Percentiles rank a stretch among this genome's conserved stretches.
These are phyloP conservation scores for Lathronympha strigana DNA, from an alignment of 2,888 invertebrate species.

Conservation along the genomic window DNA sequence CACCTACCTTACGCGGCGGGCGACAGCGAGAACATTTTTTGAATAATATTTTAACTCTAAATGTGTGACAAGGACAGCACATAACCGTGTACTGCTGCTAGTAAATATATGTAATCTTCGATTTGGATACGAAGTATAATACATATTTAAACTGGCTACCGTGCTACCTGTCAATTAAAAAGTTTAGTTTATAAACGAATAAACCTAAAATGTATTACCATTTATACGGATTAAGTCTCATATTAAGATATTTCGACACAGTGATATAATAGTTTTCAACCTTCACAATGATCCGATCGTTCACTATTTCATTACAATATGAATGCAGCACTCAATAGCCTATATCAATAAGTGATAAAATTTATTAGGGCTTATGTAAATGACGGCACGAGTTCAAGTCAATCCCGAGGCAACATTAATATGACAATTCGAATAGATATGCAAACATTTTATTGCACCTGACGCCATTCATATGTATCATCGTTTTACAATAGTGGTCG, in stretches of 20 bases:
- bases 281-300: conserved; percentile 14
- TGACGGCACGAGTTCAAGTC: conserved; percentile 53
- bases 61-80: too few relatives aligned
- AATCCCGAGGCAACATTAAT: conserved; percentile 66
- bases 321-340: conserved; percentile 25
- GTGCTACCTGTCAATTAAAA: background rate
- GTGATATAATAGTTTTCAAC: conserved; percentile 17
- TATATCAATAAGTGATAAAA: conserved; percentile 42
- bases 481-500: conserved; percentile 66
- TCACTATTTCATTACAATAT: conserved; percentile 34
- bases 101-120: too few relatives aligned
- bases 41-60: too few relatives aligned
- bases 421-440: conserved; percentile 69
- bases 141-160: background rate
- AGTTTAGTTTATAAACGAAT: background rate
- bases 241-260: conserved; percentile 22
- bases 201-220: background rate
- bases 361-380: conserved; percentile 60
- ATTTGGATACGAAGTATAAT: too few relatives aligned
- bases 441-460: conserved; percentile 72
- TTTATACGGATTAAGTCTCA: conserved; percentile 1
- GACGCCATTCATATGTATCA: conserved; percentile 66
- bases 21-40: too few relatives aligned
- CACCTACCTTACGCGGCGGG: too few relatives aligned
- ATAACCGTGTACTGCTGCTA: too few relatives aligned